Base-by-base conservation (phyloP, 2,888 invertebrate species). In the Drosophila putrida region DNA sequence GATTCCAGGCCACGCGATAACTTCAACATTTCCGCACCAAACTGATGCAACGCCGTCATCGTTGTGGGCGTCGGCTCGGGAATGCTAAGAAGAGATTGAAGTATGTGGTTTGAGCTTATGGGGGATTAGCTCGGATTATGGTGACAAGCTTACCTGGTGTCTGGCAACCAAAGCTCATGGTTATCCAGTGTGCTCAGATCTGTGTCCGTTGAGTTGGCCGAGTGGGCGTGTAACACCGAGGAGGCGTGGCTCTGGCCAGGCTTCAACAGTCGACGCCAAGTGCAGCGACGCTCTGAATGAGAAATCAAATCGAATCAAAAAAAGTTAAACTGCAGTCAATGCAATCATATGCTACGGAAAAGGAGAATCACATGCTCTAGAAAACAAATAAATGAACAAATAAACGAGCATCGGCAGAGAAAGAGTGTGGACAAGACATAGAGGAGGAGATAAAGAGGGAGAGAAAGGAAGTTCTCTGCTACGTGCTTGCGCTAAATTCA, bases 1-100 rank as follows among this genome's bases (percentile, higher is more conserved):
- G 96, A 96, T 93, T 96, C 96, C 83, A 97, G 93, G 71, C 97
- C 96, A 74, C 96, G 94, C 28, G 96, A 96, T 33, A 97, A 94
- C 90, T 96, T 96, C 86, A 97, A 94, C 96, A 97, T 96, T 94
- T 97, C 96, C 38, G 96, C 96, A 59, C 97, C 97, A 91, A 97
- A 97, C 91, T 96, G 96, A 91, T 96, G 96, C 89, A 97, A 93
- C 64, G 97, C 97, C 33, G 96, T 95, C 95, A 97, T 96, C 75
- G 96, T 96, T 82, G 96, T 96, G 31, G 96, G 96, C 70, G 96
- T 95, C 39, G 96, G 96, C 90, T 96, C 96, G 93, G 95, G 94
- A 92, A 93, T 90, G 85, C 93, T 93, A 63, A 9, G 43, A 41
- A 9, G 33, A 10, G 35, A 41, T 43, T 35, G n/a, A 43, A 41